These are phyloP conservation scores for Pachypeltis micranthus DNA, from an alignment of 1,140 invertebrate genomes.

Conservation along the genomic window DNA sequence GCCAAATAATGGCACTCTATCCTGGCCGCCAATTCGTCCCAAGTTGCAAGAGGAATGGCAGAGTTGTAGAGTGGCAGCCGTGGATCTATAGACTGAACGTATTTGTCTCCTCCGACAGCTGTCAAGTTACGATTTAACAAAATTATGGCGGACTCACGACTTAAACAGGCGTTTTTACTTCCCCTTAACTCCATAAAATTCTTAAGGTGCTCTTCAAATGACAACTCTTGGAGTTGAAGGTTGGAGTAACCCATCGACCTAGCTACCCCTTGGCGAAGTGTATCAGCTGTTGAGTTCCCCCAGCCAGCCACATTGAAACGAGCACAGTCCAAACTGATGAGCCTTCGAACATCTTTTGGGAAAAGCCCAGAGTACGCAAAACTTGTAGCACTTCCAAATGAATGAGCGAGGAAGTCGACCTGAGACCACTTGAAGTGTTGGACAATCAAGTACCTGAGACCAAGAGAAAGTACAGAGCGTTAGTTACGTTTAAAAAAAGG, in stretches of 20 bases:
- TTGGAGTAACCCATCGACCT: background rate
- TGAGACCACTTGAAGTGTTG: conserved; percentile 68
- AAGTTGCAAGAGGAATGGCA: conserved; percentile 34
- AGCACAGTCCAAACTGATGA: conserved; percentile 56
- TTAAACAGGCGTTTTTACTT: background rate
- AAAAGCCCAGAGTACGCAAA: conserved; percentile 65
- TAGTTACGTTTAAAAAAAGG: too few species aligned
- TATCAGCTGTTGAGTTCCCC: background rate
- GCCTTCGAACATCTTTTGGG: conserved; percentile 54
- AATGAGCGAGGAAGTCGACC: conserved; percentile 64
- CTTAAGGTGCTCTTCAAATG: background rate
- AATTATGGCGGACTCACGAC: conserved; percentile 29
- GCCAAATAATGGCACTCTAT: conserved; percentile 16
- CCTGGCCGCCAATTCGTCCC: conserved; percentile 26
- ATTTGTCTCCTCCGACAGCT: conserved; percentile 35
- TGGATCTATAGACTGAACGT: conserved; percentile 54
- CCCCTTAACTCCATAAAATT: background rate
- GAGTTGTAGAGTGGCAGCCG: too few species aligned
- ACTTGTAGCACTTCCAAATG: conserved; percentile 61
- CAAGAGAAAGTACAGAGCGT: background rate
- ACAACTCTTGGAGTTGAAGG: background rate
- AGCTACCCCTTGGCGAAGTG: background rate
- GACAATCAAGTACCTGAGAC: conserved; percentile 38
- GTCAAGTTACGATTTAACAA: conserved; percentile 57
- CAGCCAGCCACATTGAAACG: background rate